Conservation (phyloP, 2,888 invertebrate species). For the Sepiola atlantica region DNA sequence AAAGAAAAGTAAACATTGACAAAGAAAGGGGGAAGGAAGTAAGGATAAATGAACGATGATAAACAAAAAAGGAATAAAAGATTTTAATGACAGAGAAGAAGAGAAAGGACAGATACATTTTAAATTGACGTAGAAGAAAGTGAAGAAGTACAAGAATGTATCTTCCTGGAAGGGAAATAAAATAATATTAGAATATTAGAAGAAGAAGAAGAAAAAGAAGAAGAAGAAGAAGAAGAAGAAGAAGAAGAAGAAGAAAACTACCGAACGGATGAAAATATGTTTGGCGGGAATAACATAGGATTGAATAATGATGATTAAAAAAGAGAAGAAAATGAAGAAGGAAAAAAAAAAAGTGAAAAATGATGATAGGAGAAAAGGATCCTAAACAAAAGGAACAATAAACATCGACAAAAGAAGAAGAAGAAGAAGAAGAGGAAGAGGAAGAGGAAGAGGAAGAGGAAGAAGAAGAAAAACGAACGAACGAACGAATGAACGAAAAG, state of each 20-base stretch:
- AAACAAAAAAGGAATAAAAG: too few relatives aligned
- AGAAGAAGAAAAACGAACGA: background rate
- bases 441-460: background rate
- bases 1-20: background rate
- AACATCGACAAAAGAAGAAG: background rate
- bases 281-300: too few relatives aligned
- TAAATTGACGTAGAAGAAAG: too few relatives aligned
- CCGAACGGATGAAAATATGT: too few relatives aligned
- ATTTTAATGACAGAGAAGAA: background rate
- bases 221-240: background rate
- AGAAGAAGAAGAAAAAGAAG: too few relatives aligned
- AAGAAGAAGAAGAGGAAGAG: background rate
- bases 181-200: too few relatives aligned
- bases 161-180: background rate
- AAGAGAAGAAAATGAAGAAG: background rate
- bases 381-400: too few relatives aligned
- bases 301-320: background rate
- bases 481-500: background rate
- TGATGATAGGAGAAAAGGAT: background rate
- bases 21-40: background rate
- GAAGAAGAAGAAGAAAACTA: too few relatives aligned
- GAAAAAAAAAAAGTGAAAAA: accelerated
- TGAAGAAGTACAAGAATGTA: background rate
- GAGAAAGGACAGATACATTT: too few relatives aligned
- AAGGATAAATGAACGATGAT: background rate